phyloP scores from a whole-genome alignment of 2,797 vertebrate species.

The Merluccius polli region DNA sequence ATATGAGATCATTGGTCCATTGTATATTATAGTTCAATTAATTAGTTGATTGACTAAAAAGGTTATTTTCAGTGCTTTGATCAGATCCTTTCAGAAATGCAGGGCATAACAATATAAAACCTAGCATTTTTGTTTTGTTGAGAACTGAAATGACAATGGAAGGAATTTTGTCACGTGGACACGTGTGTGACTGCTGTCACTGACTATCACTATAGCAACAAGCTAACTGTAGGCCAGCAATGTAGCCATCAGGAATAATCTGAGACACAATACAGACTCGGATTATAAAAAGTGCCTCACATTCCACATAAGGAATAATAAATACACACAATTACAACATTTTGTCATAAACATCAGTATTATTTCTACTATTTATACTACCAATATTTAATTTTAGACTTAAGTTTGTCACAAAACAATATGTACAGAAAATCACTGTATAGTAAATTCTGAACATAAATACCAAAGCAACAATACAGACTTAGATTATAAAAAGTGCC shows the following conservation, averaged over 20 bases:
- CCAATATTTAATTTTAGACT: background rate
- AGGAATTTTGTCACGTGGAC: constrained; percentile 5
- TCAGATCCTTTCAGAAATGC: constrained; percentile 7
- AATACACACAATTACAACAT: background rate
- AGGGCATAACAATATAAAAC: constrained; percentile 16
- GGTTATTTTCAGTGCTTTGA: background rate
- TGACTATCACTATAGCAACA: background rate
- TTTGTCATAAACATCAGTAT: background rate
- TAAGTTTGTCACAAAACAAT: background rate
- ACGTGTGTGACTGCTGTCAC: background rate
- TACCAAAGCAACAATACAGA: constrained; percentile 46
- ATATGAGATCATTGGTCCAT: constrained; percentile 21
- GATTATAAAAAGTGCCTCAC: constrained; percentile 3
- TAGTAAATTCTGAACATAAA: constrained; percentile 44
- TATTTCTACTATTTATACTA: background rate
- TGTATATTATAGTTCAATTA: background rate
- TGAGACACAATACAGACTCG: background rate
- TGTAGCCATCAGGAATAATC: background rate
- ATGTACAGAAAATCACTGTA: background rate
- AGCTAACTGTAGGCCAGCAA: background rate
- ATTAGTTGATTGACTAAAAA: constrained; percentile 21
- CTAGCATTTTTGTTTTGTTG: background rate
- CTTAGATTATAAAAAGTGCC: constrained; percentile 1
- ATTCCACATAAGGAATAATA: background rate
- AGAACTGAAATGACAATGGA: background rate